Conservation (phyloP, 2,888 invertebrate species). For the Crocallis elinguaria region DNA sequence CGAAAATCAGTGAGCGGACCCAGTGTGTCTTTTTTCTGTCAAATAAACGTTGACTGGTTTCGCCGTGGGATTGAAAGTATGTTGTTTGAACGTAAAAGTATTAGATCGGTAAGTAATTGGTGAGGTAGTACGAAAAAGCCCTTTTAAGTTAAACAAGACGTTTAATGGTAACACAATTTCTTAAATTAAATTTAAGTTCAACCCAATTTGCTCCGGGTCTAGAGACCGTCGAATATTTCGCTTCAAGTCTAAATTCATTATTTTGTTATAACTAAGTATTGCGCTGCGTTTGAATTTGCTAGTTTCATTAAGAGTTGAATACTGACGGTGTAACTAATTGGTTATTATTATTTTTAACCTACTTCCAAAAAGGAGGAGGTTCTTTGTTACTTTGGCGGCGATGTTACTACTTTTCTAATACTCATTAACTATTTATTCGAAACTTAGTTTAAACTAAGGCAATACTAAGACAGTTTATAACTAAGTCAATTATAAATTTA, state of each 20-base stretch:
- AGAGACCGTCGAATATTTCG: neutral
- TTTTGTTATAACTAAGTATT: neutral
- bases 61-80: constrained; percentile 1
- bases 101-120: neutral
- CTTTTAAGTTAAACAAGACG: neutral
- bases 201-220: neutral
- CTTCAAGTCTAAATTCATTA: constrained; percentile 1
- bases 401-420: too few relatives aligned
- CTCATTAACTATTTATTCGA: too few relatives aligned
- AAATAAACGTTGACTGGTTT: constrained; percentile 34
- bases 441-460: too few relatives aligned
- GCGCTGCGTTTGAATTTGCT: too few relatives aligned
- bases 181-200: neutral
- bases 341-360: too few relatives aligned
- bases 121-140: neutral
- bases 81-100: neutral
- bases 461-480: too few relatives aligned
- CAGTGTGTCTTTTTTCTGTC: constrained; percentile 37
- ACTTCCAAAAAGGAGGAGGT: too few relatives aligned
- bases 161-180: neutral
- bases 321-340: too few relatives aligned
- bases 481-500: too few relatives aligned
- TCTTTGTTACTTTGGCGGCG: too few relatives aligned
- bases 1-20: constrained; percentile 28
- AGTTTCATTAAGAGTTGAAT: too few relatives aligned